Percentiles rank a stretch among this genome's conserved stretches.
Evolutionary conservation across 2,888 invertebrate species (phyloP).

Genomic region (Barypeithes pellucidus): DNA sequence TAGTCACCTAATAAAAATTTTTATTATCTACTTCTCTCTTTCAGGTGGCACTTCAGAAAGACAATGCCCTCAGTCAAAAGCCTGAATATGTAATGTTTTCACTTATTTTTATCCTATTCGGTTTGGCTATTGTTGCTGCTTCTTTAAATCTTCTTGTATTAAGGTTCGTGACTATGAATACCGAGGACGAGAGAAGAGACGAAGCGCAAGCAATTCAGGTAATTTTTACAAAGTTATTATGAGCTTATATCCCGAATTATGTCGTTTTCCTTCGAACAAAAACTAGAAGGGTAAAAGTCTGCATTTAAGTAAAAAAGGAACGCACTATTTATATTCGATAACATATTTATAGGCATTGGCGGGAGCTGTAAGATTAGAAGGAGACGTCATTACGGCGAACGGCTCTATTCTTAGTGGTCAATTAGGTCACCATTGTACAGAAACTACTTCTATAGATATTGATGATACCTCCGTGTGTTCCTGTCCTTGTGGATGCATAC

Average conservation of each 20-base stretch:
- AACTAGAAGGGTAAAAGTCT: too few relatives aligned
- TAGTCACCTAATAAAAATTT: too few relatives aligned
- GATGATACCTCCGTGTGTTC: conserved; percentile 71
- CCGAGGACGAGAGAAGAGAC: conserved; percentile 96
- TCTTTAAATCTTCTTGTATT: conserved; percentile 97
- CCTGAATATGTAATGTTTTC: conserved; percentile 99
- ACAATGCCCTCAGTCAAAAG: conserved; percentile 93
- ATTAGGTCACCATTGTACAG: conserved; percentile 70
- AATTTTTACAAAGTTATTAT: conserved; percentile 39
- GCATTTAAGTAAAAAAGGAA: too few relatives aligned
- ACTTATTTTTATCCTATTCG: conserved; percentile 98
- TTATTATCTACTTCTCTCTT: conserved; percentile 49
- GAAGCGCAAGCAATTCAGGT: conserved; percentile 96
- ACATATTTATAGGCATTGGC: conserved; percentile 83
- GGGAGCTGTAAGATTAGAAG: conserved; percentile 95
- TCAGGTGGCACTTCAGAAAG: conserved; percentile 90
- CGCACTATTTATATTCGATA: too few relatives aligned
- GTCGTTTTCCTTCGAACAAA: too few relatives aligned
- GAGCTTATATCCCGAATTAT: too few relatives aligned
- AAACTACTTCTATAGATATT: conserved; percentile 69
- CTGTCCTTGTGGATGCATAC: conserved; percentile 70
- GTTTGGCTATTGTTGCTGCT: conserved; percentile 98
- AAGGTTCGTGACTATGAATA: conserved; percentile 97
- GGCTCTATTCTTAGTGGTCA: conserved; percentile 89
- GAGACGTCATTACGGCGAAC: conserved; percentile 96